These are phyloP conservation scores for Onychorhynchus coronatus DNA, from an alignment of 2,113 vertebrate species.

Conservation along the genomic window DNA sequence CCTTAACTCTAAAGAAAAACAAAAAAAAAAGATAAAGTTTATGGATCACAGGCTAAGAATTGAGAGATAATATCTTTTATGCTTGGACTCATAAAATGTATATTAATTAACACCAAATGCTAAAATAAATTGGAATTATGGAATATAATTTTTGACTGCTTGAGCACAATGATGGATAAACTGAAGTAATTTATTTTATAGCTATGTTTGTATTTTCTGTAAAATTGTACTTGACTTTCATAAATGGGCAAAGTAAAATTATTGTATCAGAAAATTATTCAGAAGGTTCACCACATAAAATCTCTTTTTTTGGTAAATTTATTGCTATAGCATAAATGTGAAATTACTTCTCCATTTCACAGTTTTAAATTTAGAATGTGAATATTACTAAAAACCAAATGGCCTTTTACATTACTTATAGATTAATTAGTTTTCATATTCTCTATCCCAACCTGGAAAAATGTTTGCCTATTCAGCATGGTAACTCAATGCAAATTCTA, in stretches of 20 bases:
- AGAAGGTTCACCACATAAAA: neutral
- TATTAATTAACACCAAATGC: neutral
- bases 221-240: constrained; percentile 14
- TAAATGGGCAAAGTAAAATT: neutral
- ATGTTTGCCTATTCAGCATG: neutral
- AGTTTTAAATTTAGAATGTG: neutral
- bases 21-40: neutral
- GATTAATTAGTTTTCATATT: neutral
- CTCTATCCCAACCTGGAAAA: neutral
- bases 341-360: neutral
- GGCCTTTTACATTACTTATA: neutral
- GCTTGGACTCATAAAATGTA: neutral
- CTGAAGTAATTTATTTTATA: neutral
- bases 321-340: neutral
- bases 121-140: neutral
- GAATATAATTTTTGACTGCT: neutral
- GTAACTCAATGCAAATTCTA: constrained; percentile 9
- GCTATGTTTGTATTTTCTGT: neutral
- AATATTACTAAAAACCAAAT: neutral
- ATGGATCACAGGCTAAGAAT: neutral
- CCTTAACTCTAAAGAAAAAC: neutral
- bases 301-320: neutral
- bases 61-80: neutral
- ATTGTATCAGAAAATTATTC: neutral
- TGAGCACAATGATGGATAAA: neutral